Base-by-base conservation (phyloP, 2,888 invertebrate species). In the Ectemnius lituratus region DNA sequence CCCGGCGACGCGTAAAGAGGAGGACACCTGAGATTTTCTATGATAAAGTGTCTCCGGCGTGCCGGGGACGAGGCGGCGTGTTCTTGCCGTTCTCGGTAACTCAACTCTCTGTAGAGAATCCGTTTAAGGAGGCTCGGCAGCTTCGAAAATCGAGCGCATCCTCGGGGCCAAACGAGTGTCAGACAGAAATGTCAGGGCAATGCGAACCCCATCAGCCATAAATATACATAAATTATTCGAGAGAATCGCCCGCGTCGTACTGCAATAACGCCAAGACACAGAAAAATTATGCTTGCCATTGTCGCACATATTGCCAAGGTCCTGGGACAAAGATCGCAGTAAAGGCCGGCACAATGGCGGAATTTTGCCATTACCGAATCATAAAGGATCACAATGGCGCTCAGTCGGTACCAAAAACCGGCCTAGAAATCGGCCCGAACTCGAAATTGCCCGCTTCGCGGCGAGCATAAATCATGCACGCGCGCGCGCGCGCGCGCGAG, bases 1-100 rank as follows among this genome's bases (percentile, higher is more conserved):
- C 67, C 28, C 60, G 23, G 62, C 73, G 59, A 46, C 67, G 67
- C 72, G 63, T 57, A 74, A 62, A 69, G 62, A 37, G 60, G 37
- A 23, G 58, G 37, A 47, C 28, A 2, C 52, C 23, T 6, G 37
- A 80, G 70, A 79, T 79, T 69, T 56, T 20, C 63, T 63, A 67
- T 70, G 76, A 81, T 81, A 81, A 81, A 78, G 61, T 67, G 61
- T 4, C 62, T 70, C 67, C 57, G 52, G 64, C 57, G 68, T 66
- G 18, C 58, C 37, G 58, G 23, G 11, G n/a, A 37, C 16, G 52
- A 16, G 18, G 11, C 18, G 46, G 2, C 4, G 63, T 16, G 11
- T 70, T 47, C 23, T 23, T 23, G 23, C 23, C 23, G 23, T 23
- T 57, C 59, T 58, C 49, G 13, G 49, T 13, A 63, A 63, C 14